Conservation (phyloP, 1,140 invertebrate species). For the Lasioglossum baleicum region DNA sequence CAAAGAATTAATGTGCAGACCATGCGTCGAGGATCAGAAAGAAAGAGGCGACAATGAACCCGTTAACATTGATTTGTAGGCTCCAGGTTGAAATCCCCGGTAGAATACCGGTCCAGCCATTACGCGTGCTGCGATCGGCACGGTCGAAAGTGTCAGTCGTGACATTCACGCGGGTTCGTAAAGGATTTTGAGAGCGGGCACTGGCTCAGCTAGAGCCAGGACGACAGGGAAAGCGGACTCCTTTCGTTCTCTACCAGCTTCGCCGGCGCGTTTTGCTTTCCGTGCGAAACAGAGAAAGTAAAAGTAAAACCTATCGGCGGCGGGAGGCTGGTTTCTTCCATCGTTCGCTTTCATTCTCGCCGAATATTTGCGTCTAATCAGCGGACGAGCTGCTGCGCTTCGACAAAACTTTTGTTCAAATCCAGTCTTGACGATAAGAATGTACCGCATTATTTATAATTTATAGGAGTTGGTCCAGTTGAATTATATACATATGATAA, state of each 20-base stretch:
- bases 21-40: no score
- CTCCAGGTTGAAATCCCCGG: no score
- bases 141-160: background rate
- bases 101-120: no score
- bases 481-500: no score
- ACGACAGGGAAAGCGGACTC: constrained; percentile 68
- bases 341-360: constrained; percentile 67
- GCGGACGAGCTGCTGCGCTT: background rate
- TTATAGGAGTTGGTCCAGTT: no score
- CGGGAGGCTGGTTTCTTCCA: constrained; percentile 61
- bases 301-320: constrained; percentile 58
- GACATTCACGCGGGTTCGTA: background rate
- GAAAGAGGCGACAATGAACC: no score
- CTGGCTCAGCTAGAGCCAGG: constrained; percentile 29
- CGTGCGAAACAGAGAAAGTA: constrained; percentile 71
- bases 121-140: no score
- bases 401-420: background rate
- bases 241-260: constrained; percentile 36
- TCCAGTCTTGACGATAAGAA: no score
- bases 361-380: constrained; percentile 23
- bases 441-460: no score
- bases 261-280: constrained; percentile 47
- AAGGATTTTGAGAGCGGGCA: constrained; percentile 15
- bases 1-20: no score
- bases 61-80: no score